Evolutionary conservation across 2,113 vertebrate genomes (phyloP).

Genomic region (Bubo blakistoni): DNA sequence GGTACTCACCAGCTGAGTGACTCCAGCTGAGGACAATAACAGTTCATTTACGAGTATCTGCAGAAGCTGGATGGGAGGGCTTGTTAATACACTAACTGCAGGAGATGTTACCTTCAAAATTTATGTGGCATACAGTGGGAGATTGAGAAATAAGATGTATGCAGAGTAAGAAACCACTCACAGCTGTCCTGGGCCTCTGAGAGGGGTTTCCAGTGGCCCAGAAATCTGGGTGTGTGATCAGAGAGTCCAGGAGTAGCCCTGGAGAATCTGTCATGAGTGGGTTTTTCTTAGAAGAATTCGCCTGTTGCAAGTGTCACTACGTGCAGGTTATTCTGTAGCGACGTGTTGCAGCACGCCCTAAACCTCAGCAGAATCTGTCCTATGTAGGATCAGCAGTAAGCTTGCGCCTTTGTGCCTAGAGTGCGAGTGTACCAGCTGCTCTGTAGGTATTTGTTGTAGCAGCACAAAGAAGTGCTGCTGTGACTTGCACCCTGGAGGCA

Average conservation of each 20-base stretch:
- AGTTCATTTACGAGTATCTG: not conserved
- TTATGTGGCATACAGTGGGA: accelerated
- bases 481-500: not conserved
- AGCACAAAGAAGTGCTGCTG: not conserved
- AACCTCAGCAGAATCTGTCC: accelerated
- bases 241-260: not conserved
- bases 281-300: not conserved
- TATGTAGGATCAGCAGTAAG: not conserved
- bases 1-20: not conserved
- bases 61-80: not conserved
- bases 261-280: not conserved
- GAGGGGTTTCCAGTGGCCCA: not conserved
- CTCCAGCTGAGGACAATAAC: not conserved
- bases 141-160: not conserved
- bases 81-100: not conserved
- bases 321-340: not conserved
- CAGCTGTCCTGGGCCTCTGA: not conserved
- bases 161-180: not conserved
- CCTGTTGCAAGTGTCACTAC: not conserved
- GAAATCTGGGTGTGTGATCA: accelerated
- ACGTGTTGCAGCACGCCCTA: not conserved
- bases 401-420: not conserved
- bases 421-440: not conserved
- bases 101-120: not conserved
- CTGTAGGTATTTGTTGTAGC: not conserved